A percentile compares a stretch with the other conserved stretches of the same genome.
Conservation (phyloP, 37 sponge, comb jelly and placozoan species). For the Ephydatia muelleri region DNA sequence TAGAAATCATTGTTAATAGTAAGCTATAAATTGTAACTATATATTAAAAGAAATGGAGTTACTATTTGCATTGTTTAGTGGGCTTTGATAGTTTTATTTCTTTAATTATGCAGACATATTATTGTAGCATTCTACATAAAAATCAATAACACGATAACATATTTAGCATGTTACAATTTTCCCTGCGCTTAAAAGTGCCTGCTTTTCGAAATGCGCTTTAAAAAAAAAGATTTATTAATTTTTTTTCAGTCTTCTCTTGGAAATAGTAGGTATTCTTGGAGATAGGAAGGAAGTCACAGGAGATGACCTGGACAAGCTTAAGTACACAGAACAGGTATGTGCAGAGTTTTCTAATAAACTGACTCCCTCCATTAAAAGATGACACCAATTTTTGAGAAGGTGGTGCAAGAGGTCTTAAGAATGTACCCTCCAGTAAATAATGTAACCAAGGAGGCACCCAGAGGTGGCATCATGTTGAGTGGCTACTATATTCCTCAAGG, state of each 20-base stretch:
- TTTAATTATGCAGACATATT: too few species aligned
- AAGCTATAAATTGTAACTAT: too few species aligned
- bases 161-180: too few species aligned
- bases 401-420: not conserved
- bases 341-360: not conserved
- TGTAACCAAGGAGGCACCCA: not conserved
- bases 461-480: not conserved
- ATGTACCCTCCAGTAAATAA: not conserved
- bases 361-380: not conserved
- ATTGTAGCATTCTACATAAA: too few species aligned
- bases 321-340: constrained; percentile 6
- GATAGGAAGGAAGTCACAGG: not conserved
- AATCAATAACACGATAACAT: too few species aligned
- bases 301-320: constrained; percentile 5
- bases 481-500: constrained; percentile 10
- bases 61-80: too few species aligned
- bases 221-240: too few species aligned
- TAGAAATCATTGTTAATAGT: too few species aligned
- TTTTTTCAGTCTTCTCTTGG: not conserved
- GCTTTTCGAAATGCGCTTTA: too few species aligned
- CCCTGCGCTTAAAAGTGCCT: too few species aligned
- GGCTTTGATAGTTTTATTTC: too few species aligned
- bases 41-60: too few species aligned
- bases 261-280: not conserved
- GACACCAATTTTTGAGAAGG: not conserved